Conservation (phyloP, 2,113 vertebrate genomes). For the Garra rufa region DNA sequence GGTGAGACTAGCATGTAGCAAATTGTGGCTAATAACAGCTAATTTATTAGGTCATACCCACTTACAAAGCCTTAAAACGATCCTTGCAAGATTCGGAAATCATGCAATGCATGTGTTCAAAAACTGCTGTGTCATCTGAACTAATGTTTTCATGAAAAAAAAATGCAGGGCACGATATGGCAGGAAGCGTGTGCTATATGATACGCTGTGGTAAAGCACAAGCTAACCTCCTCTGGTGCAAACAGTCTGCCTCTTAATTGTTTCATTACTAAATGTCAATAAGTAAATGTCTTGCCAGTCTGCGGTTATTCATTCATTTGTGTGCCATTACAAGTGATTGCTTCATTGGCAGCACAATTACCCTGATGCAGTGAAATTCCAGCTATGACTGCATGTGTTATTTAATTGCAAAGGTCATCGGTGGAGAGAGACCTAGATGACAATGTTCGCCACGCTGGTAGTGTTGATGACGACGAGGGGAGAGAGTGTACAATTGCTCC, state of each 20-base stretch:
- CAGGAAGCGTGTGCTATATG: neutral
- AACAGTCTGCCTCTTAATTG: constrained; percentile 65
- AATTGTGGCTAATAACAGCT: neutral
- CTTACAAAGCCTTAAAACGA: neutral
- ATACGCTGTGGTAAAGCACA: neutral
- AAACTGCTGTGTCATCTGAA: neutral
- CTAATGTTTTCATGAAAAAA: neutral
- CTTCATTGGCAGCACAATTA: constrained; percentile 56
- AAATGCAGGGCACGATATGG: neutral
- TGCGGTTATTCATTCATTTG: constrained; percentile 73
- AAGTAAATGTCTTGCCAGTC: constrained; percentile 65
- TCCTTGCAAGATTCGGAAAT: neutral
- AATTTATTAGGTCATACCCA: neutral
- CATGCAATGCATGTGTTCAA: neutral
- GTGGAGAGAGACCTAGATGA: neutral
- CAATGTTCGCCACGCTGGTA: neutral
- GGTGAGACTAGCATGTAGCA: neutral
- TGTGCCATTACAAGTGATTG: constrained; percentile 65
- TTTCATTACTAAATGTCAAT: constrained; percentile 77
- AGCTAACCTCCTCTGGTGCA: constrained; percentile 1
- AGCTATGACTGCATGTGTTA: constrained; percentile 4
- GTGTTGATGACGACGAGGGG: neutral
- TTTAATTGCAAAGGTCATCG: constrained; percentile 14
- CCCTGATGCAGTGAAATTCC: constrained; percentile 66
- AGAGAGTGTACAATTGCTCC: neutral